These are phyloP conservation scores for Ditylenchus dipsaci DNA, from an alignment of 1,140 invertebrate species.

Conservation along the genomic window DNA sequence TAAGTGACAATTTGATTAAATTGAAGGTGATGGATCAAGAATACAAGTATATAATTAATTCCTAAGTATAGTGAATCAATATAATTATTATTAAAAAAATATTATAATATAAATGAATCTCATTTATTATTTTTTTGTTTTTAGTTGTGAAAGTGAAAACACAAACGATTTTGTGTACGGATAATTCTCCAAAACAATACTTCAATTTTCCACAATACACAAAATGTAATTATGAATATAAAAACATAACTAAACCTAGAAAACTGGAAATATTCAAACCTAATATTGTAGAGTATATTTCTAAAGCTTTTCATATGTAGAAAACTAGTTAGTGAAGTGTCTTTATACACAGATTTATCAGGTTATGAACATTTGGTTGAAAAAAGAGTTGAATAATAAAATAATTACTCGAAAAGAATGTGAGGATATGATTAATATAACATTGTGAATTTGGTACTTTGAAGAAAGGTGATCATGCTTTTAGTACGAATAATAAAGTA, in stretches of 20 bases:
- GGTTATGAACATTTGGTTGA: conserved; percentile 35
- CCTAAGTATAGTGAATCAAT: too few relatives aligned
- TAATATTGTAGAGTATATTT: conserved; percentile 24
- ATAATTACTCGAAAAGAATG: conserved; percentile 21
- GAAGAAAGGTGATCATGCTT: conserved; percentile 18
- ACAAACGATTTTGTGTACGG: conserved; percentile 30
- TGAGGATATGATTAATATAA: conserved; percentile 21
- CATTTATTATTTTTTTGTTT: conserved; percentile 20
- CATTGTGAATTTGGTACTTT: conserved; percentile 25
- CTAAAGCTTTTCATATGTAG: conserved; percentile 23
- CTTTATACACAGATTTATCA: conserved; percentile 33
- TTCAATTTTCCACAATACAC: conserved; percentile 30
- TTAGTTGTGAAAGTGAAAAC: conserved; percentile 6
- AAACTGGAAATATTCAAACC: conserved; percentile 33
- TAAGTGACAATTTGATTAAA: conserved; percentile 32
- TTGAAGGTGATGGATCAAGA: conserved; percentile 19
- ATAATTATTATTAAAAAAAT: too few relatives aligned
- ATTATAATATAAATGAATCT: too few relatives aligned
- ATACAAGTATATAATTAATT: too few relatives aligned
- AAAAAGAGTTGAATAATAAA: conserved; percentile 33
- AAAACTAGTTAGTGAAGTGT: conserved; percentile 33
- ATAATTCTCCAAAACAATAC: conserved; percentile 31
- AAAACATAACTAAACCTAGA: conserved; percentile 32
- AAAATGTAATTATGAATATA: conserved; percentile 31
- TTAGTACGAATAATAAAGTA: conserved; percentile 29